phyloP scores from a whole-genome alignment of 2,797 vertebrate genomes.

The Enteromius argenteus region DNA sequence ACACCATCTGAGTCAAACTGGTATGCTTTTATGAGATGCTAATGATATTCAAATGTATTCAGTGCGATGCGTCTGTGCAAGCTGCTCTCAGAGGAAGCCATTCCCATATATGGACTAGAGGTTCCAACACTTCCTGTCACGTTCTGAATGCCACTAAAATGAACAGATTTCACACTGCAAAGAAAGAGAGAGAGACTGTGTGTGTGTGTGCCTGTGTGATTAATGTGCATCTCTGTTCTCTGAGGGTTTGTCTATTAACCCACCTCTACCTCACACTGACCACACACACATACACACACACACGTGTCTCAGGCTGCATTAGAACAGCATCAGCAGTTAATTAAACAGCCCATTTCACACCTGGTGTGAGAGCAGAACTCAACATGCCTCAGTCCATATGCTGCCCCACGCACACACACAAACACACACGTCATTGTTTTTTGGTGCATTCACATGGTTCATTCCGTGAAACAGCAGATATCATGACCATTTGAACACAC shows the following conservation, averaged over 20 bases:
- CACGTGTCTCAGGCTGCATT: constrained; percentile 76
- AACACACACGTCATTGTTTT: constrained; percentile 20
- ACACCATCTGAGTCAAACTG: constrained; percentile 63
- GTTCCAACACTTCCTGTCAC: constrained; percentile 41
- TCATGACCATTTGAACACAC: not conserved
- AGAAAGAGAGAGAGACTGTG: not conserved
- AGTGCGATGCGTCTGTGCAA: constrained; percentile 50
- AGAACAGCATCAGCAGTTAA: constrained; percentile 87
- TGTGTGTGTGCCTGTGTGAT: constrained; percentile 69
- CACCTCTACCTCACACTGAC: constrained; percentile 71
- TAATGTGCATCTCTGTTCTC: constrained; percentile 79
- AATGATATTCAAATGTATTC: constrained; percentile 67
- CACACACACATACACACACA: constrained; percentile 70
- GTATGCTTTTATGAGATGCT: constrained; percentile 66
- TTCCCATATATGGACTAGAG: constrained; percentile 38
- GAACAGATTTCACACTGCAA: constrained; percentile 24
- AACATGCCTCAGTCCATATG: constrained; percentile 83
- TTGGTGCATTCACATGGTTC: constrained; percentile 27
- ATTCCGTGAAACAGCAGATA: constrained; percentile 23
- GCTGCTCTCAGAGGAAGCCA: constrained; percentile 54
- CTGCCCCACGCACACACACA: constrained; percentile 70
- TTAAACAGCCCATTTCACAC: constrained; percentile 88
- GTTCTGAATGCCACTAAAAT: constrained; percentile 30
- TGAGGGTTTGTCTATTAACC: constrained; percentile 77
- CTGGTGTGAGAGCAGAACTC: constrained; percentile 82